Percentiles rank a stretch among this genome's conserved stretches.
Evolutionary conservation across 2,888 invertebrate genomes (phyloP).

Genomic region (Nemotelus pantherinus): DNA sequence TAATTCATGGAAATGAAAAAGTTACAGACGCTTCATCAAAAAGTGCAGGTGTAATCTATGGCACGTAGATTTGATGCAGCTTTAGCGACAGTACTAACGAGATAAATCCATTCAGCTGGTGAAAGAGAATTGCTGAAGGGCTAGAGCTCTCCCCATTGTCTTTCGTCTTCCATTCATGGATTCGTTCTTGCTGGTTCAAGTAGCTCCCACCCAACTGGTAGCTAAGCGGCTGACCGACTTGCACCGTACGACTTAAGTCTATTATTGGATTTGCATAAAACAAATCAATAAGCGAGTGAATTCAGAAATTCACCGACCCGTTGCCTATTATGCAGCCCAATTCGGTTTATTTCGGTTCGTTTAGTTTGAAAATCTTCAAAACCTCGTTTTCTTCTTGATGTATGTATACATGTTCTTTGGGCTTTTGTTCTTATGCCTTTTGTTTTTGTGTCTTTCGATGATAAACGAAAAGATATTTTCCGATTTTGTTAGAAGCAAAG

Average conservation of each 20-base stretch:
- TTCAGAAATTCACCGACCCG: conserved; percentile 23
- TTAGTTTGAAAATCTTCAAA: conserved; percentile 14
- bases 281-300: conserved; percentile 32
- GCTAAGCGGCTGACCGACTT: not conserved
- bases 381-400: conserved; percentile 1
- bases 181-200: no score
- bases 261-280: conserved; percentile 38
- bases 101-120: no score
- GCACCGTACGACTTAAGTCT: conserved; percentile 10
- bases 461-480: not conserved
- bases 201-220: no score
- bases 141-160: no score
- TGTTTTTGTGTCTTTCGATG: not conserved
- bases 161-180: not conserved
- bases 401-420: not conserved
- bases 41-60: no score
- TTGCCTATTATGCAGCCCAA: conserved; percentile 24
- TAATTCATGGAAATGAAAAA: no score
- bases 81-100: no score
- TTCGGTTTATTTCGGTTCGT: conserved; percentile 36
- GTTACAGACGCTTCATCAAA: no score
- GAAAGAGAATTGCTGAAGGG: no score
- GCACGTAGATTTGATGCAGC: no score
- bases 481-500: not conserved
- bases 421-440: not conserved